phyloP scores from a whole-genome alignment of 2,888 invertebrate species.

The Antheraea yamamai region DNA sequence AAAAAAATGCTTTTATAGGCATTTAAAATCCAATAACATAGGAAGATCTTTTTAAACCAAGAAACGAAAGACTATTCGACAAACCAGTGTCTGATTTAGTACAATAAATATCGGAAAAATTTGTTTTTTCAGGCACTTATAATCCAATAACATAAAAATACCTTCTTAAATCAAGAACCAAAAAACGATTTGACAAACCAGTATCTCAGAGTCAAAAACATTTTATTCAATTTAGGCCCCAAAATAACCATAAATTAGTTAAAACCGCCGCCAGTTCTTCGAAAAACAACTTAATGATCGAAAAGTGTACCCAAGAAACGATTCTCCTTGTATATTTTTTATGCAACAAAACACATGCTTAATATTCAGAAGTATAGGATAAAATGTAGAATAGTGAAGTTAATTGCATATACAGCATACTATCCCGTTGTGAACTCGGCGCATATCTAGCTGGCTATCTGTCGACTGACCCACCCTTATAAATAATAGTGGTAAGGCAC shows the following conservation, averaged over 20 bases:
- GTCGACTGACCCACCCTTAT: slow-evolving; percentile 79
- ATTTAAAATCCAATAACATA: neutral
- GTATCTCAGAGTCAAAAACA: no score
- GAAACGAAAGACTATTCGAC: no score
- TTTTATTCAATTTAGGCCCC: no score
- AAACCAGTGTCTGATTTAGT: neutral
- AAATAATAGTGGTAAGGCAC: slow-evolving; percentile 79
- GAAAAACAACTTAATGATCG: no score
- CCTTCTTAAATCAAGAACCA: no score
- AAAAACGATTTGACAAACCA: no score
- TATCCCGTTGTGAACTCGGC: slow-evolving; percentile 19
- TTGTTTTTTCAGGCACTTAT: neutral
- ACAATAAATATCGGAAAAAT: neutral
- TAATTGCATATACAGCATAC: slow-evolving; percentile 11
- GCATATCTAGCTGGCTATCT: slow-evolving; percentile 56
- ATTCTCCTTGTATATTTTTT: no score
- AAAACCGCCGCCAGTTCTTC: no score
- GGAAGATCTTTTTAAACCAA: no score
- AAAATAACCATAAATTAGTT: no score
- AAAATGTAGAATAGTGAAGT: neutral
- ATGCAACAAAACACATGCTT: no score
- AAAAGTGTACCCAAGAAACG: no score
- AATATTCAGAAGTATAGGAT: neutral
- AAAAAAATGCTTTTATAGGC: neutral
- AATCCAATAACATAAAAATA: neutral